Evolutionary conservation across 2,113 vertebrate genomes (phyloP).

Genomic region (Elgaria multicarinata): DNA sequence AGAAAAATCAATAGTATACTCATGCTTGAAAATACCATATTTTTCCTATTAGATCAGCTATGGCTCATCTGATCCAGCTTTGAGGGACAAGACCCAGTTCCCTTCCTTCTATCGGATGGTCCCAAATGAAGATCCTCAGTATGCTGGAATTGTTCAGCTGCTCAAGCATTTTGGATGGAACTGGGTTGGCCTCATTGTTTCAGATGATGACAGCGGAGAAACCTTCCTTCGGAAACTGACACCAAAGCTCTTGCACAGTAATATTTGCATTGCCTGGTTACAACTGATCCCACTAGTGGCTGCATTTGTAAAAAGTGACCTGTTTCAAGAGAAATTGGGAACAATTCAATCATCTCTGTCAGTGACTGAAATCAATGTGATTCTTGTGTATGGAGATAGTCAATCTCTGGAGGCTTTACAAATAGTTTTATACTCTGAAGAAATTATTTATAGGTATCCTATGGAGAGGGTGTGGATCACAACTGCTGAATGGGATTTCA

Average conservation of each 20-base stretch:
- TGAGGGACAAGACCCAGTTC: neutral
- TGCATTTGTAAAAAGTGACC: fast-evolving
- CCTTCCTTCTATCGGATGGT: constrained; percentile 2
- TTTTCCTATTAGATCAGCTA: neutral
- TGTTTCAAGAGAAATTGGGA: neutral
- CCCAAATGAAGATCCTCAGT: neutral
- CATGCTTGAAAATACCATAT: neutral
- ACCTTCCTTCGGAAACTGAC: neutral
- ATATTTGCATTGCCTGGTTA: constrained; percentile 1
- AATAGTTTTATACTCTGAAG: neutral
- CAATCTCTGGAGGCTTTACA: neutral
- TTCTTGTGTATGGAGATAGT: neutral
- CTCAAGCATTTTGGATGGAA: constrained; percentile 11
- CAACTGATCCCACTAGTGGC: neutral
- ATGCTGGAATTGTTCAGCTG: neutral
- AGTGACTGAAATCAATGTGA: neutral
- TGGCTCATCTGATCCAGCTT: neutral
- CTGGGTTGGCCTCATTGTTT: neutral
- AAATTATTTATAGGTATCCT: neutral
- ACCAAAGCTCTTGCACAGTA: neutral
- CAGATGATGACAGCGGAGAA: constrained; percentile 6
- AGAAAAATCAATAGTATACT: neutral
- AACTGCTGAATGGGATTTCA: constrained; percentile 1
- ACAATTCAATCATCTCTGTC: too few species aligned
- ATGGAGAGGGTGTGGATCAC: neutral